Evolutionary conservation across 2,113 vertebrate genomes (phyloP).

Genomic region (Charina bottae): DNA sequence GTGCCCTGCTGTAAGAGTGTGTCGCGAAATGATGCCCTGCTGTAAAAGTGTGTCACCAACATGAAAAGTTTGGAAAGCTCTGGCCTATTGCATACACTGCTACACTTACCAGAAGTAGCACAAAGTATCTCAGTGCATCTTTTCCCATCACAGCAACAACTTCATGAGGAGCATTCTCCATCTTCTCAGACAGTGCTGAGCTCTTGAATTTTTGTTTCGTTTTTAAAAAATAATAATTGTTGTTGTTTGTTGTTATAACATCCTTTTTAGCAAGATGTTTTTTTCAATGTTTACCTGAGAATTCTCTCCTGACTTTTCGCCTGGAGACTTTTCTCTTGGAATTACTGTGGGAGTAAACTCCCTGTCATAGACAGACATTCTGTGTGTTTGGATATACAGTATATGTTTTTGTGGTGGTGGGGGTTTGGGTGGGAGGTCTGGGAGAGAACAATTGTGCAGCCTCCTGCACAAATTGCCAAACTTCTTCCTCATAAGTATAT

Average conservation of each 20-base stretch:
- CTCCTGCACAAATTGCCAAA: background rate
- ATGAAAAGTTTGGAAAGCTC: too few relatives aligned
- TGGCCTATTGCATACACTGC: background rate
- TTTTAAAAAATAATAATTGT: background rate
- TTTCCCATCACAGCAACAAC: background rate
- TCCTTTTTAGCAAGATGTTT: background rate
- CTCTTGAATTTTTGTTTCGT: background rate
- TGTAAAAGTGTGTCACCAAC: too few relatives aligned
- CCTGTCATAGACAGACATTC: background rate
- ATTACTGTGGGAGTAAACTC: background rate
- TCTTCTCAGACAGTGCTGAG: background rate
- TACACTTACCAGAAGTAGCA: background rate
- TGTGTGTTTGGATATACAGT: background rate
- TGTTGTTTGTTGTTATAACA: background rate
- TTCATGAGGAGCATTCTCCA: background rate
- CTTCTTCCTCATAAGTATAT: background rate
- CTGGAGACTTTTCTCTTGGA: background rate
- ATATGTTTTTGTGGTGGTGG: too few relatives aligned
- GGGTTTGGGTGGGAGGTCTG: too few relatives aligned
- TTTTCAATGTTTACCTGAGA: background rate
- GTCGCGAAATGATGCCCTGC: too few relatives aligned
- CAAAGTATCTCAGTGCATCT: background rate
- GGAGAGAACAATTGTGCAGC: background rate
- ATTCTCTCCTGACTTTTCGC: background rate
- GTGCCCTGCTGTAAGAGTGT: too few relatives aligned